These are phyloP conservation scores for Sialis lutaria DNA, from an alignment of 2,888 invertebrate genomes.

Conservation along the genomic window DNA sequence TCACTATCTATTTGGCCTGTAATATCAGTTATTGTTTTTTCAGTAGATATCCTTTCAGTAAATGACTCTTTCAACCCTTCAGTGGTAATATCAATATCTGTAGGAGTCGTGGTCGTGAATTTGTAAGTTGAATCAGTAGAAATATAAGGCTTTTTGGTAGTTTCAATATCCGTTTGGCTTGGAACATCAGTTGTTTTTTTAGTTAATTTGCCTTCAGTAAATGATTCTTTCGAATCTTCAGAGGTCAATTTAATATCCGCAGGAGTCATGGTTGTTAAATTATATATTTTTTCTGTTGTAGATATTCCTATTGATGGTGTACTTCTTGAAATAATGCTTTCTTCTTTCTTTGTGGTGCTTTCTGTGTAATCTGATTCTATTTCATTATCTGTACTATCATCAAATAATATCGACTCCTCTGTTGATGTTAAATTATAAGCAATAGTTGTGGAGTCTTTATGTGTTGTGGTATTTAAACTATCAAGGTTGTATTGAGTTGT, in stretches of 20 bases:
- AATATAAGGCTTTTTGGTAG: too few relatives aligned
- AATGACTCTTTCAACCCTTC: too few relatives aligned
- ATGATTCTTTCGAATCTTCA: not conserved
- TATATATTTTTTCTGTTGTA: not conserved
- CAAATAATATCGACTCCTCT: conserved; percentile 4
- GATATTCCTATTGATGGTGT: conserved; percentile 3
- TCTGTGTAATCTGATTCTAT: conserved; percentile 3
- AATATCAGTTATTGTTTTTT: too few relatives aligned
- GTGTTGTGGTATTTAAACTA: too few relatives aligned
- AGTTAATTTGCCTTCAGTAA: too few relatives aligned
- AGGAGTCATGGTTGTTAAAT: conserved; percentile 3
- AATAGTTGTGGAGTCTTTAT: too few relatives aligned
- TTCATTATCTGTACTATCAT: conserved; percentile 9
- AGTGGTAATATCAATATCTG: too few relatives aligned
- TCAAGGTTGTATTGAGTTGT: too few relatives aligned
- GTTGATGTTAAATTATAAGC: conserved; percentile 3
- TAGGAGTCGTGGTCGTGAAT: too few relatives aligned
- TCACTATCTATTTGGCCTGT: too few relatives aligned
- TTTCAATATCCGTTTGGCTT: conserved; percentile 5
- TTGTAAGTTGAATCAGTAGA: too few relatives aligned
- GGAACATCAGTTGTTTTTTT: conserved; percentile 4
- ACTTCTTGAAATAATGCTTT: conserved; percentile 6
- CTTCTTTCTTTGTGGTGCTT: conserved; percentile 4
- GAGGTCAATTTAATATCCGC: conserved; percentile 2
- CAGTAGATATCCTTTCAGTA: too few relatives aligned